A percentile compares a stretch with the other conserved stretches of the same genome.
Conservation (phyloP, 2,113 vertebrate species). For the Petaurus breviceps region DNA sequence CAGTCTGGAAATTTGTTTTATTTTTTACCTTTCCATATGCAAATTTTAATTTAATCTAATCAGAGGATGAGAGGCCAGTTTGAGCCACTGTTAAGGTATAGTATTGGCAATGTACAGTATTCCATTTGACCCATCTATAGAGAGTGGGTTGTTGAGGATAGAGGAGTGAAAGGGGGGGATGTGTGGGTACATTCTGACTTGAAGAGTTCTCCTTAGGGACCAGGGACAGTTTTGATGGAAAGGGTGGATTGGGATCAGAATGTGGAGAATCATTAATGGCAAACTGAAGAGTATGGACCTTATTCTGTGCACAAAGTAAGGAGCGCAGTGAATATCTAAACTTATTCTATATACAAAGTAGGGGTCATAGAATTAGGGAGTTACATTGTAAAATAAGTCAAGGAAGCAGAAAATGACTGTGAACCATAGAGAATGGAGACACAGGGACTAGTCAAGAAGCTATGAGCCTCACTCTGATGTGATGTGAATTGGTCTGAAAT, state of each 20-base stretch:
- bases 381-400: background rate
- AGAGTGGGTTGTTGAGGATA: background rate
- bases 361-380: background rate
- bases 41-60: background rate
- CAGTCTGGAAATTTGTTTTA: background rate
- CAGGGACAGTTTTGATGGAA: background rate
- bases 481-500: background rate
- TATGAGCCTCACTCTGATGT: background rate
- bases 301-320: background rate
- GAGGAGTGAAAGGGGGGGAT: too few species aligned
- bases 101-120: background rate
- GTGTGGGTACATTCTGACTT: background rate
- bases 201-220: background rate
- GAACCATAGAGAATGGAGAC: background rate
- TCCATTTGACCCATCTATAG: background rate
- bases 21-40: background rate
- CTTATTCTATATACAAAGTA: background rate
- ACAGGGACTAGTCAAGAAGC: background rate
- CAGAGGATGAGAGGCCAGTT: background rate
- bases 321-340: background rate
- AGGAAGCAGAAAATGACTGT: background rate
- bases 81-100: background rate
- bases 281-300: background rate
- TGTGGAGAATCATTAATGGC: background rate
- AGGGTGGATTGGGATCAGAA: background rate